These are phyloP conservation scores for Semaprochilodus insignis DNA, from an alignment of 2,797 vertebrate genomes.

Conservation along the genomic window DNA sequence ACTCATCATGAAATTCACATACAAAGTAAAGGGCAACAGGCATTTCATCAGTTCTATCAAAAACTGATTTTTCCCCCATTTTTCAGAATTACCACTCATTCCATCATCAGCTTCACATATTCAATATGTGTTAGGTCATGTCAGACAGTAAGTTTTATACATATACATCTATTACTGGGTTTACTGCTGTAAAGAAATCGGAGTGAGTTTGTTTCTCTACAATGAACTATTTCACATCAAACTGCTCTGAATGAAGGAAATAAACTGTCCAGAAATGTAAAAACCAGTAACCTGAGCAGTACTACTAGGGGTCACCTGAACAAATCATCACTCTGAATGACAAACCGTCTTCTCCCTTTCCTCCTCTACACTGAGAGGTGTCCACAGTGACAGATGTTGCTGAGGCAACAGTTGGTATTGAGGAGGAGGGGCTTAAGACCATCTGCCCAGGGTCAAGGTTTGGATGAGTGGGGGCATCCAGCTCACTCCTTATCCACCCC, in stretches of 20 bases:
- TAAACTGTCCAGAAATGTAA: not conserved
- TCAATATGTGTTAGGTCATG: too few species aligned
- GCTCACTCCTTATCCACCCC: too few species aligned
- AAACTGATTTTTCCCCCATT: too few species aligned
- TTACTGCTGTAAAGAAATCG: too few species aligned
- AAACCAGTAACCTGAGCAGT: not conserved
- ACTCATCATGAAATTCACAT: too few species aligned
- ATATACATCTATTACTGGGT: too few species aligned
- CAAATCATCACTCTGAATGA: constrained; percentile 58
- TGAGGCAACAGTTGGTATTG: constrained; percentile 86
- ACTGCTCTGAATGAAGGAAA: not conserved
- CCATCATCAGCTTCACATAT: too few species aligned
- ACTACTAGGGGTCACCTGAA: constrained; percentile 10
- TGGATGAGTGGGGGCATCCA: constrained; percentile 56
- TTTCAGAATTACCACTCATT: too few species aligned
- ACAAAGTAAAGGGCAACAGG: too few species aligned
- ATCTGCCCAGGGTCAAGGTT: constrained; percentile 88
- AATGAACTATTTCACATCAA: not conserved
- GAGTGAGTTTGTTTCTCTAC: too few species aligned
- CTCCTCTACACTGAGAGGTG: constrained; percentile 26
- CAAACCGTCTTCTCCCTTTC: constrained; percentile 63
- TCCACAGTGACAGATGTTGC: constrained; percentile 84
- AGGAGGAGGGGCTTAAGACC: constrained; percentile 81
- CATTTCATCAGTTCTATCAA: too few species aligned
- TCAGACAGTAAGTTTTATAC: too few species aligned